These are phyloP conservation scores for Notarius quadriscutis DNA, from an alignment of 2,113 vertebrate species.

Conservation along the genomic window DNA sequence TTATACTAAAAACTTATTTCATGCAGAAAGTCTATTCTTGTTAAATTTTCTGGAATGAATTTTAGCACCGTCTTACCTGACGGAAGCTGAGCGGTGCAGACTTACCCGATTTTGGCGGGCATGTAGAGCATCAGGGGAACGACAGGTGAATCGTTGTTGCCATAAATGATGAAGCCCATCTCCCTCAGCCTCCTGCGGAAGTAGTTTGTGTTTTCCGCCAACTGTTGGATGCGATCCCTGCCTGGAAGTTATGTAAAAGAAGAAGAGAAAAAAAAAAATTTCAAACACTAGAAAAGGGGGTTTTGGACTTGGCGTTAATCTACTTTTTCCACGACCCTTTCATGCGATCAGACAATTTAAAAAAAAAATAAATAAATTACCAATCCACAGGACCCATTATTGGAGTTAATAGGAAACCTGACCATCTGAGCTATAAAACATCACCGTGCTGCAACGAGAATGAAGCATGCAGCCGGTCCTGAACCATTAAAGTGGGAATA, in stretches of 20 bases:
- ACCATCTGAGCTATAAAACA: slow-evolving; percentile 53
- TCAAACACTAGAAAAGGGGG: not conserved
- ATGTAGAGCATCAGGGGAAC: slow-evolving; percentile 88
- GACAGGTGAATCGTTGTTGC: slow-evolving; percentile 86
- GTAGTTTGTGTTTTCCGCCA: slow-evolving; percentile 82
- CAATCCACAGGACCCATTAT: slow-evolving; percentile 42
- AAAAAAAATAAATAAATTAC: slow-evolving; percentile 35
- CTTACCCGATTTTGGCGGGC: slow-evolving; percentile 86
- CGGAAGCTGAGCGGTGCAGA: not conserved
- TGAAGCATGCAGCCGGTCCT: slow-evolving; percentile 13
- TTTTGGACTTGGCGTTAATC: slow-evolving; percentile 40
- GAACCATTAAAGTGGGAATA: slow-evolving; percentile 41
- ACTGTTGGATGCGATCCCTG: slow-evolving; percentile 75
- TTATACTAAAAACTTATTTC: too few species aligned
- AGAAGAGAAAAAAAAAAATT: not conserved
- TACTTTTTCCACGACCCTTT: slow-evolving; percentile 49
- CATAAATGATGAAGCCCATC: slow-evolving; percentile 88
- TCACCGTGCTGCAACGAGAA: slow-evolving; percentile 9
- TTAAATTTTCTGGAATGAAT: not conserved
- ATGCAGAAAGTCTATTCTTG: not conserved
- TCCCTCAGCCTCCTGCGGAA: slow-evolving; percentile 81
- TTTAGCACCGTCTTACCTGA: not conserved
- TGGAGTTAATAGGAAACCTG: slow-evolving; percentile 39
- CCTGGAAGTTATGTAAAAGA: slow-evolving; percentile 62
- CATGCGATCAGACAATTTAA: slow-evolving; percentile 49